Conservation (phyloP, 2,113 vertebrate species). For the Motacilla alba region DNA sequence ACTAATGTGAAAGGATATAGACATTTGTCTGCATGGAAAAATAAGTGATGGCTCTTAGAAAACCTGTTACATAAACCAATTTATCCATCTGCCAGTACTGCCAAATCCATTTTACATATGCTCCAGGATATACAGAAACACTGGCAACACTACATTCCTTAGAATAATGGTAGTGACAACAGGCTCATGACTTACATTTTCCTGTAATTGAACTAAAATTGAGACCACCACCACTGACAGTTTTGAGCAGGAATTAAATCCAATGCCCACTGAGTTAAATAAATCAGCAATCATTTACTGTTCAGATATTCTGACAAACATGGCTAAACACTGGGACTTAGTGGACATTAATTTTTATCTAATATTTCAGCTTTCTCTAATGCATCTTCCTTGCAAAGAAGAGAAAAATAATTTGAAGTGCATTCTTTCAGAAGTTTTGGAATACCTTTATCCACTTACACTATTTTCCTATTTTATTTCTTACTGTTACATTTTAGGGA, state of each 20-base stretch:
- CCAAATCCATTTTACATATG: neutral
- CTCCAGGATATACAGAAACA: neutral
- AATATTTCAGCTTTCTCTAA: neutral
- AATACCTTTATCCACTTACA: neutral
- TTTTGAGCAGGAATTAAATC: neutral
- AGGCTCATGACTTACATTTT: neutral
- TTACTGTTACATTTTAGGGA: neutral
- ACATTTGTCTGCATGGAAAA: neutral
- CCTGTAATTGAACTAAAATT: neutral
- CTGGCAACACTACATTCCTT: neutral
- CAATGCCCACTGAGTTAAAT: neutral
- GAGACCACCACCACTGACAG: neutral
- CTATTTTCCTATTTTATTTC: neutral
- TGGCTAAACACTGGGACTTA: constrained; percentile 4
- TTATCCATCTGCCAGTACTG: neutral
- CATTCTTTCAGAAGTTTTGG: neutral
- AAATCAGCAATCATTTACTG: neutral
- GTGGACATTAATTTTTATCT: neutral
- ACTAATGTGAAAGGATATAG: neutral
- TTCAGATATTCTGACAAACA: neutral
- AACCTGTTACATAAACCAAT: neutral
- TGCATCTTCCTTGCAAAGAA: neutral
- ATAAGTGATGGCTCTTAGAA: neutral
- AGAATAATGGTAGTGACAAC: neutral
- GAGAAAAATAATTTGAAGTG: neutral